Percentiles rank a stretch among this genome's conserved stretches.
Conservation (phyloP, 1,140 invertebrate species). For the Scaptodrosophila lebanonensis region DNA sequence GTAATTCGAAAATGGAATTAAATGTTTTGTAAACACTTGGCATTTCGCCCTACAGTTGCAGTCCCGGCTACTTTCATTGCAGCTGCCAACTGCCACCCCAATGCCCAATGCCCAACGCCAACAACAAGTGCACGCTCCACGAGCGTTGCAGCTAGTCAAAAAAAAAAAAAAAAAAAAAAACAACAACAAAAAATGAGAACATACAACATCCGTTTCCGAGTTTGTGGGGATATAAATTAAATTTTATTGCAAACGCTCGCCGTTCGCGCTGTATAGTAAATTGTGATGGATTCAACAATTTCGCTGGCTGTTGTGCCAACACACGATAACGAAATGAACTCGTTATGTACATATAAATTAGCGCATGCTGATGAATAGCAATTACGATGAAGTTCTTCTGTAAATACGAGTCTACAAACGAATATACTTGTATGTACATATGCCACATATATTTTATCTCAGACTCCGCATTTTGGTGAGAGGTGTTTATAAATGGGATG, state of each 20-base stretch:
- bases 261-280: conserved; percentile 36
- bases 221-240: conserved; percentile 37
- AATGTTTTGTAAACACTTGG: conserved; percentile 49
- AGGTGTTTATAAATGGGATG: too few relatives aligned
- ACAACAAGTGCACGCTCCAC: too few relatives aligned
- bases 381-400: conserved; percentile 16
- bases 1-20: conserved; percentile 49
- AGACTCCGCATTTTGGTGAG: too few relatives aligned
- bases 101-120: not conserved
- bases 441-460: too few relatives aligned
- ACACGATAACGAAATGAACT: conserved; percentile 1
- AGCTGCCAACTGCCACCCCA: not conserved
- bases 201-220: not conserved
- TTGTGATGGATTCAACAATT: conserved; percentile 43
- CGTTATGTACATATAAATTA: conserved; percentile 8
- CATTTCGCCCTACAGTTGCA: conserved; percentile 6
- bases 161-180: too few relatives aligned
- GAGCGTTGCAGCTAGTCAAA: too few relatives aligned
- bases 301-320: conserved; percentile 22
- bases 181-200: too few relatives aligned
- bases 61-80: conserved; percentile 1
- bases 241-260: conserved; percentile 43
- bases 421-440: too few relatives aligned
- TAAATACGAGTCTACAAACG: conserved; percentile 12
- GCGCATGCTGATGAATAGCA: conserved; percentile 25